phyloP scores from a whole-genome alignment of 2,888 invertebrate species.

The Galerucella calmariensis region DNA sequence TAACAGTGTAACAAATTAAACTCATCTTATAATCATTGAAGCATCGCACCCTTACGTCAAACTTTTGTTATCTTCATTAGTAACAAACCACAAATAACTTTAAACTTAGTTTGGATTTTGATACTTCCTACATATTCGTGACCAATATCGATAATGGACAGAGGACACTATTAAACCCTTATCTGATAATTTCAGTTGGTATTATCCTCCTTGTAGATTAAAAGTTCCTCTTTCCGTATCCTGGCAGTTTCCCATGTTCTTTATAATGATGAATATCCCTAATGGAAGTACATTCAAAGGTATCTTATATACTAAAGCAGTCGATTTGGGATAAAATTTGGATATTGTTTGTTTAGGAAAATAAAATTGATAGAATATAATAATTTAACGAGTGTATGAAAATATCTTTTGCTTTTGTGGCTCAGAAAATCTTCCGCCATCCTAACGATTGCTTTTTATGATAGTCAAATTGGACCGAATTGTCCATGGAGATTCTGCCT shows the following conservation, averaged over 20 bases:
- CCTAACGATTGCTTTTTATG: too few species aligned
- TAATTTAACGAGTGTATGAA: too few species aligned
- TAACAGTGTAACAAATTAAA: too few species aligned
- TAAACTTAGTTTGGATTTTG: background rate
- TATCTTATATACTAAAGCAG: background rate
- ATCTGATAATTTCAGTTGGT: constrained; percentile 2
- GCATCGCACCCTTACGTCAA: background rate
- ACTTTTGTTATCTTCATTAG: background rate
- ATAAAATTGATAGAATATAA: too few species aligned
- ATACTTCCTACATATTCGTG: constrained; percentile 4
- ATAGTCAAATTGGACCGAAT: too few species aligned
- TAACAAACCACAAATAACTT: background rate
- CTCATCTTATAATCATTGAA: too few species aligned
- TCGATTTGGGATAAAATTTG: background rate
- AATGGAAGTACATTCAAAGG: background rate
- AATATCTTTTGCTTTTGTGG: too few species aligned
- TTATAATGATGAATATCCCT: background rate
- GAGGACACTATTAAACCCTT: constrained; percentile 3
- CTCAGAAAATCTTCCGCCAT: too few species aligned
- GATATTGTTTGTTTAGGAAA: background rate
- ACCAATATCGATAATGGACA: constrained; percentile 16
- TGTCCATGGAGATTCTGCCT: too few species aligned
- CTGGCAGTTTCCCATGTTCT: background rate
- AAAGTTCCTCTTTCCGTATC: background rate
- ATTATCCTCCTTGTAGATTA: background rate